phyloP scores from a whole-genome alignment of 2,113 vertebrate genomes.

The Ascaphus truei region DNA sequence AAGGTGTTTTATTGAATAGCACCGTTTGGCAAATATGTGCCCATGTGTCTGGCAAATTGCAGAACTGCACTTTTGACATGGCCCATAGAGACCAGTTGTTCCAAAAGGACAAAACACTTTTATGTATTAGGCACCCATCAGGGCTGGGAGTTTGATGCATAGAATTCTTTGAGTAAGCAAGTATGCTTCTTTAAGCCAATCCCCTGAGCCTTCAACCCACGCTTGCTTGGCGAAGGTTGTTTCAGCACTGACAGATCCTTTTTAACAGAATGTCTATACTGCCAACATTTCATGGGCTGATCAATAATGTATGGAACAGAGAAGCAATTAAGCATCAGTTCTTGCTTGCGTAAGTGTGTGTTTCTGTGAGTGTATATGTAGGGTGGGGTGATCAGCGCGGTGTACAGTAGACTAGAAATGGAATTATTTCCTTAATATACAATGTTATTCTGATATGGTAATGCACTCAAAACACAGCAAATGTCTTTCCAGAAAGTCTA shows the following conservation, averaged over 20 bases:
- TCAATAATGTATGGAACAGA: conserved; percentile 28
- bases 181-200: background rate
- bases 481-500: too few species aligned
- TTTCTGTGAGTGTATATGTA: background rate
- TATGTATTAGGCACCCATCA: background rate
- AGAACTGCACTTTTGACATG: too few species aligned
- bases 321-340: conserved; percentile 22
- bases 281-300: conserved; percentile 22
- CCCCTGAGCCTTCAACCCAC: background rate
- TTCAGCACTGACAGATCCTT: conserved; percentile 17
- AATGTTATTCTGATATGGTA: background rate
- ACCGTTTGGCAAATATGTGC: too few species aligned
- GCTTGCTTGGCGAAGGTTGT: background rate
- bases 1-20: too few species aligned
- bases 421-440: background rate
- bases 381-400: background rate
- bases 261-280: conserved; percentile 25
- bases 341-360: background rate
- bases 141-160: background rate
- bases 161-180: background rate
- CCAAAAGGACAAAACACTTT: too few species aligned
- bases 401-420: background rate
- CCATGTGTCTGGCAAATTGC: too few species aligned
- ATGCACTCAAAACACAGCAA: too few species aligned
- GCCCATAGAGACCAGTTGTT: too few species aligned